Evolutionary conservation across 2,888 invertebrate species (phyloP), one percentile per base, ranked within the genome.

Genomic region (Abrostola triplasia): DNA sequence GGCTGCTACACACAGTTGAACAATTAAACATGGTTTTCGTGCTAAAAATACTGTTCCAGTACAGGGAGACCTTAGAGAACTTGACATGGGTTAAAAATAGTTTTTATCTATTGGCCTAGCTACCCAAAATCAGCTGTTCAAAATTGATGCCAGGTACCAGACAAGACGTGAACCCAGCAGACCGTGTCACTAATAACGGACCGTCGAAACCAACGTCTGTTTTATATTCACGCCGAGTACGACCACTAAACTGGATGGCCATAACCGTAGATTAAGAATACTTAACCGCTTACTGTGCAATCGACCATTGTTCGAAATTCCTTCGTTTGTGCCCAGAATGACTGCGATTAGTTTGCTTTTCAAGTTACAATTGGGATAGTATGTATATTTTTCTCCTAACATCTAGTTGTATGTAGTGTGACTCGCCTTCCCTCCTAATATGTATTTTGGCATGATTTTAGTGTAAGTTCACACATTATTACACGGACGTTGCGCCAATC

Each of bases 201-300:
- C 66, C 66, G 59, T 36, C 70, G 70, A 65, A 77, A 74, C 76
- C 51, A 68, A 76, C 51, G 24, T 57, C 80, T 76, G 55, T 55
- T 79, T 80, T 64, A 70, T 69, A 79, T 79, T 78, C 79, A 81
- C 65, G 42, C n/a, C 64, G 53, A 67, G 79, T 79, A 47, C 68
- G 64, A 64, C 58, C 67, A 67, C 60, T 69, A 65, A 71, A 77
- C 71, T 71, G 65, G 57, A 71, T 62, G 80, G 40, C 73, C 71
- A 71, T 80, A 74, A 80, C 74, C 77, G 77, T 80, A 80, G 74
- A 80, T 80, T 80, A 78, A 80, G 69, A 77, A 71, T 74, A 71
- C 71, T 71, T 71, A 70, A 67, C 67, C 64, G 69, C 69, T 71
- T 67, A 80, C 74, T 64, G 80, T 77, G 71, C 67, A 59, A 77